Percentiles rank a stretch among this genome's conserved stretches.
phyloP scores from a whole-genome alignment of 2,888 invertebrate species.

The Anaspis maculata region DNA sequence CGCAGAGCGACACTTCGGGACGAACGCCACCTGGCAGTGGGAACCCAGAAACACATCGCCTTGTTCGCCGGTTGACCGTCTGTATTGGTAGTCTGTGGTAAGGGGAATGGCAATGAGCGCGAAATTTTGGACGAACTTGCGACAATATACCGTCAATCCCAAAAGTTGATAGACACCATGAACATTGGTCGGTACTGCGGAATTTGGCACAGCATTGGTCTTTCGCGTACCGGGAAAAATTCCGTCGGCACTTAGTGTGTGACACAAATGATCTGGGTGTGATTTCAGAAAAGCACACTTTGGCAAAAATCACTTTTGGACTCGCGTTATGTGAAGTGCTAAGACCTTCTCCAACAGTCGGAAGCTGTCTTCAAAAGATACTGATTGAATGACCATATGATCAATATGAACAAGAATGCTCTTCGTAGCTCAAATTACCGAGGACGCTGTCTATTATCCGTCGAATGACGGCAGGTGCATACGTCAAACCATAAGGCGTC shows the following conservation, averaged over 20 bases:
- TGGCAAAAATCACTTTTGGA: conserved; percentile 11
- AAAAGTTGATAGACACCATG: conserved; percentile 4
- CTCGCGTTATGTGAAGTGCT: neutral
- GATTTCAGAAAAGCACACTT: conserved; percentile 17
- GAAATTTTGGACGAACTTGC: conserved; percentile 4
- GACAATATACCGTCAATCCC: conserved; percentile 4
- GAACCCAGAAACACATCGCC: too few relatives aligned
- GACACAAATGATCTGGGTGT: conserved; percentile 9
- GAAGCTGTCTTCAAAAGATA: neutral
- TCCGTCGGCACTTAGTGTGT: conserved; percentile 9
- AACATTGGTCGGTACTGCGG: conserved; percentile 7
- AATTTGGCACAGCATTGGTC: conserved; percentile 12
- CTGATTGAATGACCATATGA: neutral
- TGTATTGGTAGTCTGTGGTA: too few relatives aligned
- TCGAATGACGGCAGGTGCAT: conserved; percentile 1
- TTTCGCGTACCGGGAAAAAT: conserved; percentile 13
- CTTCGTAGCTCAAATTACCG: neutral
- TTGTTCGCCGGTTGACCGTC: too few relatives aligned
- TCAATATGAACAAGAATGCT: conserved; percentile 1
- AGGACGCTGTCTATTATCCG: neutral
- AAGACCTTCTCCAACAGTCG: conserved; percentile 2
- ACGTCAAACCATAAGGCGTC: conserved; percentile 1
- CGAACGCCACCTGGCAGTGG: too few relatives aligned
- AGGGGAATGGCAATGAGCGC: conserved; percentile 1
- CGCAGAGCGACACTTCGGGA: too few relatives aligned